These are phyloP conservation scores for Barnardius zonarius DNA, from an alignment of 2,113 vertebrate genomes.

Conservation along the genomic window DNA sequence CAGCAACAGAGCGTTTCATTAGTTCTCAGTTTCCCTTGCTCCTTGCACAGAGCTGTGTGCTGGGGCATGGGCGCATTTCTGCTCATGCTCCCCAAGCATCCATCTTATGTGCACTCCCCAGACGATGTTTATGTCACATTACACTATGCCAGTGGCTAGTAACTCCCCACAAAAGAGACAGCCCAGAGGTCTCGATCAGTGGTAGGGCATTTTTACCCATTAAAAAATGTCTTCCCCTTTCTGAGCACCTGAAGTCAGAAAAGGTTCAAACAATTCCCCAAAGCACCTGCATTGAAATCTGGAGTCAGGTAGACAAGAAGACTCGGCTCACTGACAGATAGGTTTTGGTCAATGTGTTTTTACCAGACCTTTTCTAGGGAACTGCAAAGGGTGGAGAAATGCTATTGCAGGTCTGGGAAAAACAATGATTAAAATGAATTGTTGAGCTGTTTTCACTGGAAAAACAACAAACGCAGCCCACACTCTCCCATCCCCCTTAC, in stretches of 20 bases:
- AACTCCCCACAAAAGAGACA: neutral
- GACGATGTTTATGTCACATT: neutral
- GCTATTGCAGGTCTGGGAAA: neutral
- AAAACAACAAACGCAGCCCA: conserved; percentile 30
- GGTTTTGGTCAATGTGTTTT: neutral
- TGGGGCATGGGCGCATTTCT: neutral
- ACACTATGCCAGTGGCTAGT: neutral
- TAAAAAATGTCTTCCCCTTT: neutral
- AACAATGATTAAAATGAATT: conserved; percentile 38
- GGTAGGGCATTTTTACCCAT: neutral
- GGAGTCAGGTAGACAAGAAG: neutral
- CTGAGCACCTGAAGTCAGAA: neutral
- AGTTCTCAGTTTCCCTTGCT: neutral
- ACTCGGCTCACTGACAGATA: neutral
- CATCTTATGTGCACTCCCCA: neutral
- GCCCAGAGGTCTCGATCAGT: neutral
- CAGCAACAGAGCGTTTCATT: accelerated
- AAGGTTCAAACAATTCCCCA: neutral
- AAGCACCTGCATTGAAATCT: neutral
- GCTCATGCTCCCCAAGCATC: neutral
- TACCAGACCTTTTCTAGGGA: conserved; percentile 23
- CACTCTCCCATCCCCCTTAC: conserved; percentile 34
- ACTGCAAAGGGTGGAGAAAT: neutral
- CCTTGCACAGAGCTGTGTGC: neutral
- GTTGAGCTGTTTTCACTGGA: conserved; percentile 10